phyloP scores from a whole-genome alignment of 2,797 vertebrate genomes.

The Brachymystax lenok region DNA sequence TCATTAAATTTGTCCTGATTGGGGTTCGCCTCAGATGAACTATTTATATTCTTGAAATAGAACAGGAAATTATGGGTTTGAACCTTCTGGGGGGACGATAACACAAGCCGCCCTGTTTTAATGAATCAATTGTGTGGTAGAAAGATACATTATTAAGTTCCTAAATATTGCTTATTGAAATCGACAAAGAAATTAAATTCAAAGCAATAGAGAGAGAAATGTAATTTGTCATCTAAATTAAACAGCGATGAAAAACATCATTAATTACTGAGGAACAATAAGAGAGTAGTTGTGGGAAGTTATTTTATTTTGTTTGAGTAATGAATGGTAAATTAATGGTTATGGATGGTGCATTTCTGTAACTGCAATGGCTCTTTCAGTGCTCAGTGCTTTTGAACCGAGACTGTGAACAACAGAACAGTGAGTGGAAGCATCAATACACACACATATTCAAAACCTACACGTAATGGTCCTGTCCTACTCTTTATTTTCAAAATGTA shows the following conservation, averaged over 20 bases:
- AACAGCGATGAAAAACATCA: conserved; percentile 62
- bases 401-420: background rate
- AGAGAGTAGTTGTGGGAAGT: conserved; percentile 59
- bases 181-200: conserved; percentile 74
- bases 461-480: background rate
- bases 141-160: conserved; percentile 77
- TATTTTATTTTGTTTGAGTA: conserved; percentile 48
- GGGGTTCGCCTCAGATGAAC: conserved; percentile 67
- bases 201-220: conserved; percentile 66
- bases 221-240: conserved; percentile 70
- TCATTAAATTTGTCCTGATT: conserved; percentile 78
- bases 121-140: conserved; percentile 81
- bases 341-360: conserved; percentile 2
- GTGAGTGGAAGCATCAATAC: background rate
- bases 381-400: background rate
- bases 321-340: conserved; percentile 53
- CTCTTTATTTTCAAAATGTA: background rate
- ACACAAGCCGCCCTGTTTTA: conserved; percentile 75
- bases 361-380: background rate
- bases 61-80: conserved; percentile 74
- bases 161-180: conserved; percentile 78
- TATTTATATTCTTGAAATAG: conserved; percentile 73
- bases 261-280: conserved; percentile 70
- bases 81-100: conserved; percentile 75
- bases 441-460: background rate